A percentile compares a stretch with the other conserved stretches of the same genome.
phyloP scores from a whole-genome alignment of 2,113 vertebrate genomes.

The Sterna hirundo region DNA sequence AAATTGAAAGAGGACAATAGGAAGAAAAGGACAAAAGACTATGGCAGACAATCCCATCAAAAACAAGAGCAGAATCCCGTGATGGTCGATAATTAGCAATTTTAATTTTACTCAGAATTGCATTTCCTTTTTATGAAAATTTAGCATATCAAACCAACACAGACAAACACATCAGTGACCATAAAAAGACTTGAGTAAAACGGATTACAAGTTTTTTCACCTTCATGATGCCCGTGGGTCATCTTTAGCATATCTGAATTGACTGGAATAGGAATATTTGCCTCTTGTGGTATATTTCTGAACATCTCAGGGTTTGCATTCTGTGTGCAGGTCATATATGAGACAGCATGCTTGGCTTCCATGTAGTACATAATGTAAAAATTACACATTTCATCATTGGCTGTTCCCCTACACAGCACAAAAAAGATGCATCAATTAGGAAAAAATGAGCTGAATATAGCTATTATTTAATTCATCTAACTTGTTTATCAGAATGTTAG shows the following conservation, averaged over 20 bases:
- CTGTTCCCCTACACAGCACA: constrained; percentile 82
- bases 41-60: neutral
- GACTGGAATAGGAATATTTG: constrained; percentile 85
- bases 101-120: neutral
- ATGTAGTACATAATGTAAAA: constrained; percentile 99
- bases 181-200: neutral
- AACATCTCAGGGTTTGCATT: constrained; percentile 82
- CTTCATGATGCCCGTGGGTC: constrained; percentile 81
- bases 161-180: neutral
- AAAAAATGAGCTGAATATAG: neutral
- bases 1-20: neutral
- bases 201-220: constrained; percentile 55
- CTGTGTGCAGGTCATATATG: constrained; percentile 91
- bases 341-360: constrained; percentile 86
- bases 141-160: neutral
- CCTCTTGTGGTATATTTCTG: constrained; percentile 85
- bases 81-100: neutral
- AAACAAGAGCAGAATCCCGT: neutral
- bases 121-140: neutral
- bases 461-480: neutral
- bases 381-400: constrained; percentile 97
- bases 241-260: constrained; percentile 79
- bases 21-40: neutral
- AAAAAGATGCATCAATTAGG: neutral
- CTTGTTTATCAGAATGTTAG: neutral